Percentiles rank a stretch among this genome's conserved stretches.
phyloP scores from a whole-genome alignment of 2,797 vertebrate species.

The Odontamblyopus lacepedii region DNA sequence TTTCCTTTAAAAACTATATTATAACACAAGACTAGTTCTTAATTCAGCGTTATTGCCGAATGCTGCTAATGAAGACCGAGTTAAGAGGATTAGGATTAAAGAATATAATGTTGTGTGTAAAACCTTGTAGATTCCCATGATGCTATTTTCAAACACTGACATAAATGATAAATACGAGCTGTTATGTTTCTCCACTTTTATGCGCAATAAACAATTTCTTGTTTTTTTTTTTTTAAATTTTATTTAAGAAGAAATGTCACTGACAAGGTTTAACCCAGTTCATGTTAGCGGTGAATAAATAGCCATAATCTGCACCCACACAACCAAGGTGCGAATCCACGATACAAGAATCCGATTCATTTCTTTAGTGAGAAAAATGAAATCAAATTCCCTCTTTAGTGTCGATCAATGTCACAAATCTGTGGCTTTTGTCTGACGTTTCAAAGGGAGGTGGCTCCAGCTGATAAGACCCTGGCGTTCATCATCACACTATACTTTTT shows the following conservation, averaged over 20 bases:
- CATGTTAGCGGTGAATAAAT: background rate
- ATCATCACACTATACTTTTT: conserved; percentile 41
- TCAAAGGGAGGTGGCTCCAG: conserved; percentile 40
- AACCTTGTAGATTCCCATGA: conserved; percentile 15
- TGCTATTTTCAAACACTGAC: conserved; percentile 12
- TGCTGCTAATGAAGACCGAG: conserved; percentile 41
- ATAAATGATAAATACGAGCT: conserved; percentile 1
- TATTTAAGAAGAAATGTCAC: conserved; percentile 21
- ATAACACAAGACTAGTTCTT: conserved; percentile 31
- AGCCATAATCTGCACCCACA: conserved; percentile 14
- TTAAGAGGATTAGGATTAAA: conserved; percentile 50
- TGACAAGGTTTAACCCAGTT: conserved; percentile 17
- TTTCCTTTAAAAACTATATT: background rate
- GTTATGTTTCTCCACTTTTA: background rate
- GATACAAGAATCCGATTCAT: conserved; percentile 37
- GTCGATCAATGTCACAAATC: conserved; percentile 55
- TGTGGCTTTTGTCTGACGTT: conserved; percentile 42
- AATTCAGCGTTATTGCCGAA: conserved; percentile 28
- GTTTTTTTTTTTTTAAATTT: background rate
- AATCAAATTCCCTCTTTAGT: conserved; percentile 33
- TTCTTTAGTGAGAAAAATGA: conserved; percentile 27
- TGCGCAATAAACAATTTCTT: background rate
- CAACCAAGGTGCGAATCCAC: conserved; percentile 13
- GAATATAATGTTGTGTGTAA: conserved; percentile 22
- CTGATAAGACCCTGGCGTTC: conserved; percentile 49